A percentile compares a stretch with the other conserved stretches of the same genome.
Evolutionary conservation across 1,140 invertebrate species (phyloP).

Genomic region (Drosophila prosaltans): DNA sequence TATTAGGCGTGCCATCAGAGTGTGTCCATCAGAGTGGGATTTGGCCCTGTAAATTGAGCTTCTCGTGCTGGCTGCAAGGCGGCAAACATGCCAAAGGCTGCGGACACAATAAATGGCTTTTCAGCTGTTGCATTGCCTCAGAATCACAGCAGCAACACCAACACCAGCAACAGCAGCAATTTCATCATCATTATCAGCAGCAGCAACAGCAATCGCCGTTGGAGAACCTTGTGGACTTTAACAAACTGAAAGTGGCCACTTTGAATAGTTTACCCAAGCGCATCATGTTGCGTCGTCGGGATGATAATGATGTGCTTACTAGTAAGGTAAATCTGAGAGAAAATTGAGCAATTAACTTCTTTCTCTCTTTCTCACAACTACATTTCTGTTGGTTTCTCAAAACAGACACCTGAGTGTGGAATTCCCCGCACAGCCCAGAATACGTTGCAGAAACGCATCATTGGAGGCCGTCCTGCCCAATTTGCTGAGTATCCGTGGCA

Average conservation of each 20-base stretch:
- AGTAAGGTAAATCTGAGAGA: slow-evolving; percentile 52
- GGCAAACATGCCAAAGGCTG: slow-evolving; percentile 86
- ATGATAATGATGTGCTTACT: slow-evolving; percentile 72
- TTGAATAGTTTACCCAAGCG: slow-evolving; percentile 65
- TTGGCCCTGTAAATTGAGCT: slow-evolving; percentile 87
- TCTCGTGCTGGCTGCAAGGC: slow-evolving; percentile 89
- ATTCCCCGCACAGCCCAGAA: slow-evolving; percentile 84
- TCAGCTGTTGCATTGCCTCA: slow-evolving; percentile 87
- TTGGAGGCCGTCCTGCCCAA: slow-evolving; percentile 88
- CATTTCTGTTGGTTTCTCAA: slow-evolving; percentile 34
- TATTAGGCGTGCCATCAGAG: slow-evolving; percentile 86
- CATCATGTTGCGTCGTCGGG: slow-evolving; percentile 72
- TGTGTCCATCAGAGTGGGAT: slow-evolving; percentile 85
- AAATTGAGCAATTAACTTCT: slow-evolving; percentile 35
- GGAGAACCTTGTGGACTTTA: slow-evolving; percentile 71
- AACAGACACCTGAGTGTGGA: slow-evolving; percentile 85
- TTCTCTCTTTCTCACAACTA: slow-evolving; percentile 2
- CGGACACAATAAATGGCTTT: slow-evolving; percentile 86
- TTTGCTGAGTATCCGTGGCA: slow-evolving; percentile 94
- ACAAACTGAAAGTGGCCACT: slow-evolving; percentile 59
- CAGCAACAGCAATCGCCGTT: slow-evolving; percentile 74
- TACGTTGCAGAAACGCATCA: slow-evolving; percentile 89
- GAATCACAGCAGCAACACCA: slow-evolving; percentile 51
- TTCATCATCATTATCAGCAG: slow-evolving; percentile 55
- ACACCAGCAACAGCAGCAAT: slow-evolving; percentile 84